These are phyloP conservation scores for Stenoptilia bipunctidactyla DNA, from an alignment of 2,888 invertebrate species.

Conservation along the genomic window DNA sequence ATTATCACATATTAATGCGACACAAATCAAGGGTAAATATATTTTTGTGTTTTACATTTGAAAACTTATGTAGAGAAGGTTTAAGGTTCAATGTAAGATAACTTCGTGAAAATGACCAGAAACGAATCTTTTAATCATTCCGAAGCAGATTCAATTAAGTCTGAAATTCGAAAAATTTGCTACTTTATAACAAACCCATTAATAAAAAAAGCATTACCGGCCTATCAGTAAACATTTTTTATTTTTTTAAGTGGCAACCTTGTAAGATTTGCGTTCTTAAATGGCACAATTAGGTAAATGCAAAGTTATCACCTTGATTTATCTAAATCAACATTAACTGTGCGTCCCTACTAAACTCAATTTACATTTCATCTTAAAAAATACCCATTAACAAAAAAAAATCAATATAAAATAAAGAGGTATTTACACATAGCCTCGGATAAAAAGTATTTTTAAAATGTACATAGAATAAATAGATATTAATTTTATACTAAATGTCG, in stretches of 20 bases:
- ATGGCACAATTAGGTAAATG: conserved; percentile 59
- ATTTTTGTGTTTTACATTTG: too few species aligned
- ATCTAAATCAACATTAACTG: neutral
- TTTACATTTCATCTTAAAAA: neutral
- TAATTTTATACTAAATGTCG: conserved; percentile 30
- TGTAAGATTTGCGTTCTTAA: conserved; percentile 6
- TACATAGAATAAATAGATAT: conserved; percentile 56
- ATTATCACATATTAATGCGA: too few species aligned
- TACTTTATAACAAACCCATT: too few species aligned
- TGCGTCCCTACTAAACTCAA: neutral
- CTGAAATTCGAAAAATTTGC: too few species aligned
- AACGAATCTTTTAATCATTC: too few species aligned
- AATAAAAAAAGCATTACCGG: too few species aligned
- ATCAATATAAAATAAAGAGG: conserved; percentile 39
- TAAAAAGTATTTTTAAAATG: conserved; percentile 36
- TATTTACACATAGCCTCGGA: conserved; percentile 64
- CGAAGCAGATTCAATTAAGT: too few species aligned
- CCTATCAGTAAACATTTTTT: too few species aligned
- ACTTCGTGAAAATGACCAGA: too few species aligned
- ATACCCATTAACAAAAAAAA: conserved; percentile 1
- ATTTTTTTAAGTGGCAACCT: neutral
- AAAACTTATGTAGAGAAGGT: too few species aligned
- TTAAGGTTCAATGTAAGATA: too few species aligned
- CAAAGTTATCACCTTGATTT: conserved; percentile 46
- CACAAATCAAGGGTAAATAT: too few species aligned